Evolutionary conservation across 2,888 invertebrate species (phyloP), one percentile per base, ranked within the genome.

Genomic region (Nomada hirtipes): DNA sequence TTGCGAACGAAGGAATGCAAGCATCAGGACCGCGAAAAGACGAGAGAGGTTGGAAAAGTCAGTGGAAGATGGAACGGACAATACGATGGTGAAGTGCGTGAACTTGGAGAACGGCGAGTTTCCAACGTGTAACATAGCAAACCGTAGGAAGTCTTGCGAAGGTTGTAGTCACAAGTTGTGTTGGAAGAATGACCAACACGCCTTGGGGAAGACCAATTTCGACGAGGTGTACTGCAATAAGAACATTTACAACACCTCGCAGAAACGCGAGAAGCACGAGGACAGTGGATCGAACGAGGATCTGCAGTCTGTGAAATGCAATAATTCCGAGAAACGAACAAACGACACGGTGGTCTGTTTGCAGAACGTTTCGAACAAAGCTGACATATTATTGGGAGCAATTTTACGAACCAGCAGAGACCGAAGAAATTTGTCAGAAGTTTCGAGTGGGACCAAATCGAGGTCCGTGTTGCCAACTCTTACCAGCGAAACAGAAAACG

Each of bases 341-440:
- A 82, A 68, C 63, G 78, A 83, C 9, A 10, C 81, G 0, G 59
- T 72, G 11, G 86, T 83, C 29, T 79, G 83, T 68, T 55, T 87
- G 50, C 86, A 81, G 11, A 88, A 89, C 65, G 91, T 89, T 10
- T 89, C 91, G 23, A 95, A 94, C 90, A 95, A 95, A 86, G 95
- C 95, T 20, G 95, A 95, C 87, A 92, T 95, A 70, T 88, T 95
- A 79, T 90, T 95, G 73, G 95, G 95, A 83, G 95, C 95, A 72
- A 95, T 95, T 83, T 93, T 95, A 89, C 93, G 95, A 47, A 94
- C 95, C 72, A 94, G 94, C 84, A 93, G 93, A 84, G 93, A 94
- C 68, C 92, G 92, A 64, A 92, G 92, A 60, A 86, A 87, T n/a
- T 73, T 86, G n/a, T 68, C 83, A 7, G 89, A 91, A 67, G 87